These are phyloP conservation scores for Apamea crenata DNA, from an alignment of 2,888 invertebrate genomes.

Conservation along the genomic window DNA sequence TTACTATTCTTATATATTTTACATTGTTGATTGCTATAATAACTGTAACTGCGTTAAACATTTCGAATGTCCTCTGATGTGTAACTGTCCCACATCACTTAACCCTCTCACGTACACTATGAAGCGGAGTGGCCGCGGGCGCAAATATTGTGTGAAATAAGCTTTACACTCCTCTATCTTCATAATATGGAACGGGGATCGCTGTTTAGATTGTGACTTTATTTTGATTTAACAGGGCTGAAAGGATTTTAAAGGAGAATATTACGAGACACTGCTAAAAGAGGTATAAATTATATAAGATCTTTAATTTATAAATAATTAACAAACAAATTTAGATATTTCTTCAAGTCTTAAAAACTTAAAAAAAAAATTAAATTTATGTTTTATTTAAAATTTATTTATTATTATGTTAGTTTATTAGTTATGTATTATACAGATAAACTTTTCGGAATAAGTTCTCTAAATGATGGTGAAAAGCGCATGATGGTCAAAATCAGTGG, in stretches of 20 bases:
- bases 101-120: constrained; percentile 70
- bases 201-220: constrained; percentile 3
- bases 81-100: constrained; percentile 52
- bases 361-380: no score
- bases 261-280: background rate
- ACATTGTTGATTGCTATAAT: background rate
- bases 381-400: no score
- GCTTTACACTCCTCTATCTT: constrained; percentile 37
- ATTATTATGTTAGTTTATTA: background rate
- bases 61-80: constrained; percentile 35
- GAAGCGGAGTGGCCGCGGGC: constrained; percentile 65
- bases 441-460: background rate
- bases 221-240: background rate
- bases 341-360: no score
- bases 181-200: background rate
- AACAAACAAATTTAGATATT: no score
- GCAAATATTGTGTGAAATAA: constrained; percentile 71
- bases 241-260: background rate
- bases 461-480: background rate
- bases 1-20: no score
- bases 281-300: background rate
- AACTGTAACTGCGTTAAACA: background rate
- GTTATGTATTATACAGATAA: background rate
- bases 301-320: background rate
- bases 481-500: background rate